Evolutionary conservation across 2,888 invertebrate species (phyloP).

Genomic region (Heliconius erato): DNA sequence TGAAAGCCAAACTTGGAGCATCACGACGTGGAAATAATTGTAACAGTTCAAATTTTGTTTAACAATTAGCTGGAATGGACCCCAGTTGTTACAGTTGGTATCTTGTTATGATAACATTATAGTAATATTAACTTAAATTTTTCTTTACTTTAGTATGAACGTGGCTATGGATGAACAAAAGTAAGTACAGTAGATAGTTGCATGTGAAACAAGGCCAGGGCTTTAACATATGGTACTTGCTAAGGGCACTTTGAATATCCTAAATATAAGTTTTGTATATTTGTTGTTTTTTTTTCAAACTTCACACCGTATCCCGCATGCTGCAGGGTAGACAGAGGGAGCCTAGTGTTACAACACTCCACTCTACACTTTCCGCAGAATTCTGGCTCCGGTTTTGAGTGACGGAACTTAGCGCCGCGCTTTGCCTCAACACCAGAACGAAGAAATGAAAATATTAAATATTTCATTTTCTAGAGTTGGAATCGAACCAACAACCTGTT

Average conservation of each 20-base stretch:
- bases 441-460: not conserved
- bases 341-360: too few relatives aligned
- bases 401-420: too few relatives aligned
- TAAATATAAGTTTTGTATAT: too few relatives aligned
- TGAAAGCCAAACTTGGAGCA: conserved; percentile 49
- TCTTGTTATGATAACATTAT: conserved; percentile 16
- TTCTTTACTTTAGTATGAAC: conserved; percentile 9
- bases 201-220: too few relatives aligned
- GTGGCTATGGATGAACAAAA: not conserved
- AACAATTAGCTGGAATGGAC: conserved; percentile 32
- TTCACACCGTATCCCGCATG: too few relatives aligned
- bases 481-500: too few relatives aligned
- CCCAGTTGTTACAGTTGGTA: conserved; percentile 14
- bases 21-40: conserved; percentile 35
- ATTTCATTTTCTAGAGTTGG: not conserved
- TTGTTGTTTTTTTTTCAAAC: too few relatives aligned
- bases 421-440: too few relatives aligned
- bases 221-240: too few relatives aligned
- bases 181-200: not conserved
- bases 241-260: not conserved
- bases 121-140: conserved; percentile 15
- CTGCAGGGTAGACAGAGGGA: too few relatives aligned
- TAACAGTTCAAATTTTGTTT: conserved; percentile 36
- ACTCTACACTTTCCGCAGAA: too few relatives aligned
- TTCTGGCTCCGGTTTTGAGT: too few relatives aligned